These are phyloP conservation scores for Drosophila paulistorum DNA, from an alignment of 1,140 invertebrate genomes.

Conservation along the genomic window DNA sequence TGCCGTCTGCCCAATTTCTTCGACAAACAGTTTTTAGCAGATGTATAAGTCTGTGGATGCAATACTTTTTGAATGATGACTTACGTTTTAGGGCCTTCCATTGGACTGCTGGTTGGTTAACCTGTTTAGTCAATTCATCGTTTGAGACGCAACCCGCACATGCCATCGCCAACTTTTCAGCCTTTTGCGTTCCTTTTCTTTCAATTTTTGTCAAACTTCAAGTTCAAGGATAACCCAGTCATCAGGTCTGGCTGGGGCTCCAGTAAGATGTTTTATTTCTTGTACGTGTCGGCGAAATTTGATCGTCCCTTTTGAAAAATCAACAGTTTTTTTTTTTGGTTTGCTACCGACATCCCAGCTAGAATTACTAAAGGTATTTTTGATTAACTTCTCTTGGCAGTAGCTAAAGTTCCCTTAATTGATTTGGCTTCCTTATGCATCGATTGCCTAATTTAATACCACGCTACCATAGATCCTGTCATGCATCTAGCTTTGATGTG, in stretches of 20 bases:
- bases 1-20: neutral
- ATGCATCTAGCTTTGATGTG: neutral
- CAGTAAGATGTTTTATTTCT: constrained; percentile 18
- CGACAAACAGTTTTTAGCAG: constrained; percentile 43
- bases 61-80: constrained; percentile 66
- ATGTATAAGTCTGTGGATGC: constrained; percentile 57
- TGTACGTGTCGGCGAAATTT: constrained; percentile 60
- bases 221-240: constrained; percentile 69
- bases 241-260: constrained; percentile 19
- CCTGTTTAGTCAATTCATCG: constrained; percentile 55
- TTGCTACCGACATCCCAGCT: constrained; percentile 30
- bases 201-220: constrained; percentile 60
- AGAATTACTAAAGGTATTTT: constrained; percentile 58
- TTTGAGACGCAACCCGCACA: constrained; percentile 40
- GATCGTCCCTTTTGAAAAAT: constrained; percentile 48
- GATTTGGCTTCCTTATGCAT: constrained; percentile 58
- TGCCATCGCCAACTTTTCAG: constrained; percentile 41
- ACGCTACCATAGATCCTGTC: neutral
- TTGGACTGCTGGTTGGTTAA: constrained; percentile 46
- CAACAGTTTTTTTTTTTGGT: constrained; percentile 42
- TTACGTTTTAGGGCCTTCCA: constrained; percentile 47
- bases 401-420: constrained; percentile 49
- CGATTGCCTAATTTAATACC: neutral
- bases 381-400: constrained; percentile 32
- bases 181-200: constrained; percentile 25